Conservation (phyloP, 1,140 invertebrate genomes). For the Platyscapa corneri region DNA sequence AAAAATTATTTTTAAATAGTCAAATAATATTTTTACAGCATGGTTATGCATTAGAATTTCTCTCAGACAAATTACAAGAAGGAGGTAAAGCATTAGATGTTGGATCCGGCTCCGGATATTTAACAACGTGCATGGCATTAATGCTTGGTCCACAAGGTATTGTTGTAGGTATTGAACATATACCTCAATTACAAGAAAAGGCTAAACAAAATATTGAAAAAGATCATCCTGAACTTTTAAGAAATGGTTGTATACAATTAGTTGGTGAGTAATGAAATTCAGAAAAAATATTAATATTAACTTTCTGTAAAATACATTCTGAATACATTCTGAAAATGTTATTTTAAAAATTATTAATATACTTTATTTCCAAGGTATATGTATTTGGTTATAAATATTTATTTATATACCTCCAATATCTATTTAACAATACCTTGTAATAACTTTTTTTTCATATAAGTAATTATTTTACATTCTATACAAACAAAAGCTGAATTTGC, state of each 20-base stretch:
- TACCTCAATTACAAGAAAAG: conserved; percentile 86
- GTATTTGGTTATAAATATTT: too few relatives aligned
- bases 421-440: too few relatives aligned
- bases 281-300: too few relatives aligned
- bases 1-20: neutral
- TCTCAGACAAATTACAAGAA: conserved; percentile 87
- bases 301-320: too few relatives aligned
- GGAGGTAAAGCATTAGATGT: conserved; percentile 93
- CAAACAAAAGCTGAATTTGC: too few relatives aligned
- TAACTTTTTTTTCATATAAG: too few relatives aligned
- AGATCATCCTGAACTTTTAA: conserved; percentile 82
- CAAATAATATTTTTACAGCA: conserved; percentile 77
- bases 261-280: conserved; percentile 74
- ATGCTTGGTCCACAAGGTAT: conserved; percentile 87
- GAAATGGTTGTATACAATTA: conserved; percentile 80
- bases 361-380: too few relatives aligned
- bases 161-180: conserved; percentile 94
- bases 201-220: conserved; percentile 86
- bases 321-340: too few relatives aligned
- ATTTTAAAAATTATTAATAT: too few relatives aligned
- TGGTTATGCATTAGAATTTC: conserved; percentile 92
- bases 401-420: too few relatives aligned
- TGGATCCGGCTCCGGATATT: conserved; percentile 95
- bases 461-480: too few relatives aligned
- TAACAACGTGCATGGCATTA: conserved; percentile 95